A percentile compares a stretch with the other conserved stretches of the same genome.
phyloP scores from a whole-genome alignment of 2,113 vertebrate genomes.

The Ochotona princeps region DNA sequence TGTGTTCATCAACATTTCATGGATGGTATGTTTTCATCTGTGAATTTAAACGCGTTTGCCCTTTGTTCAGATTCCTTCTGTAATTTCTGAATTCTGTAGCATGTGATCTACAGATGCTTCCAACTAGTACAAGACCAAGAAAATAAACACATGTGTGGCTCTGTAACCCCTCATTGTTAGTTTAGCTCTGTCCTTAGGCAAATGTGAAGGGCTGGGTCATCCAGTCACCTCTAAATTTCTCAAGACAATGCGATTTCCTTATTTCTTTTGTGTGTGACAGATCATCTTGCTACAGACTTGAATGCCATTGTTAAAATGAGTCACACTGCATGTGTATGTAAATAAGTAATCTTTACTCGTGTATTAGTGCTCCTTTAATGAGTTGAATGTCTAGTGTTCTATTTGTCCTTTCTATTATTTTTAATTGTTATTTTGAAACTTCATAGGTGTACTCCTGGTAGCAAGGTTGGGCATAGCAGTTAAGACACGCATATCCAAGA shows the following conservation, averaged over 20 bases:
- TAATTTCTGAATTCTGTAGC: slow-evolving; percentile 40
- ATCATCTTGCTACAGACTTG: slow-evolving; percentile 21
- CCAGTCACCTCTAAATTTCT: slow-evolving; percentile 6
- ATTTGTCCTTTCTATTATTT: slow-evolving; percentile 2
- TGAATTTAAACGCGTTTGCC: slow-evolving; percentile 30
- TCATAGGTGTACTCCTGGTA: neutral
- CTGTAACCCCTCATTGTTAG: neutral
- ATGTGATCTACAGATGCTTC: slow-evolving; percentile 46
- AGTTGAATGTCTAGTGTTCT: neutral
- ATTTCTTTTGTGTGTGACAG: slow-evolving; percentile 48
- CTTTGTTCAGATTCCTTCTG: slow-evolving; percentile 37
- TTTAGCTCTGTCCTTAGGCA: slow-evolving; percentile 24
- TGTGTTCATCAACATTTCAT: neutral
- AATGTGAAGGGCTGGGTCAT: neutral
- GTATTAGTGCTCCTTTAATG: neutral
- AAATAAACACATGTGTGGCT: slow-evolving; percentile 32
- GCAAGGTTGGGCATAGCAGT: neutral
- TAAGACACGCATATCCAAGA: neutral
- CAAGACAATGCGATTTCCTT: neutral
- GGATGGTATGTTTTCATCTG: neutral
- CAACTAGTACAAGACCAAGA: slow-evolving; percentile 28
- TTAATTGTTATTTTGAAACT: slow-evolving; percentile 34
- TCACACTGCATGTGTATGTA: neutral
- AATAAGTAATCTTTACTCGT: slow-evolving; percentile 19
- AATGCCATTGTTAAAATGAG: slow-evolving; percentile 55